Percentiles rank a stretch among this genome's conserved stretches.
Evolutionary conservation across 2,113 vertebrate species (phyloP).

Genomic region (Petrocephalus zakoni): DNA sequence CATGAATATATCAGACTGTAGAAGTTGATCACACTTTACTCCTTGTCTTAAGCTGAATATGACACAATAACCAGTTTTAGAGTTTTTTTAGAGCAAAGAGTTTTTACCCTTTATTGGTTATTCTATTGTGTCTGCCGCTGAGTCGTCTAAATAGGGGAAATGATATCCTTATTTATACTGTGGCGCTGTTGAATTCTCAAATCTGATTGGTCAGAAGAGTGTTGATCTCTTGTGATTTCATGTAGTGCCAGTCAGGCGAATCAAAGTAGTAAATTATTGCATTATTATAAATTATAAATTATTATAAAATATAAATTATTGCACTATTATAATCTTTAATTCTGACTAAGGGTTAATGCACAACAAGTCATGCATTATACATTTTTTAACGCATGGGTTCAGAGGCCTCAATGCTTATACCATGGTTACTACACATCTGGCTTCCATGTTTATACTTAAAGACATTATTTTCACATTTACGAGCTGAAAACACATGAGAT

Average conservation of each 20-base stretch:
- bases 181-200: not conserved
- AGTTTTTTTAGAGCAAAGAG: too few species aligned
- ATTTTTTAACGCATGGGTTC: not conserved
- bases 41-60: not conserved
- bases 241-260: not conserved
- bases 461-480: not conserved
- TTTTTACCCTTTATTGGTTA: not conserved
- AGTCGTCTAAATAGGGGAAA: not conserved
- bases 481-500: not conserved
- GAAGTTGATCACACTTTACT: not conserved
- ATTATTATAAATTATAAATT: not conserved
- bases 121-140: not conserved
- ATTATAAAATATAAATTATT: too few species aligned
- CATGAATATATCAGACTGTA: not conserved
- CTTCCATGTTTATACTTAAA: not conserved
- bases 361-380: not conserved
- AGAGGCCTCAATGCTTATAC: not conserved
- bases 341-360: not conserved
- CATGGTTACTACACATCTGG: not conserved
- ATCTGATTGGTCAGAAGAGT: not conserved
- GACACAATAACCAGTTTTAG: not conserved
- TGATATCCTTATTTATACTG: not conserved
- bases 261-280: not conserved
- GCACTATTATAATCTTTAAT: not conserved
- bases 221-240: not conserved